Percentiles rank a stretch among this genome's conserved stretches.
These are phyloP conservation scores for Bufo bufo DNA, from an alignment of 2,113 vertebrate species.

Conservation along the genomic window DNA sequence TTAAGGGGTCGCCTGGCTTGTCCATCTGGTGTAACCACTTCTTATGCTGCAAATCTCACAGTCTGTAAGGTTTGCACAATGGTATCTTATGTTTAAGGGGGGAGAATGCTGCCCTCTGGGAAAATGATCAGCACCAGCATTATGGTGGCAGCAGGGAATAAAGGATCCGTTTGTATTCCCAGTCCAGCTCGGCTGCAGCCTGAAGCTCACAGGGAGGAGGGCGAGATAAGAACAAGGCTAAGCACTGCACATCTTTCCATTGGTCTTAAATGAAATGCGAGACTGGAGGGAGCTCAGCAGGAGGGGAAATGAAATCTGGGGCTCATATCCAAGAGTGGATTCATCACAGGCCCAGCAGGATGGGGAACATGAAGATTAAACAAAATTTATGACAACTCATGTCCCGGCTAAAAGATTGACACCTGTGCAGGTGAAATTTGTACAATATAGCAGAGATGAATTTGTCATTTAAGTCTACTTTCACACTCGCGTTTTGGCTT, in stretches of 20 bases:
- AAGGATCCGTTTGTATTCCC: slow-evolving; percentile 65
- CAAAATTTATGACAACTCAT: slow-evolving; percentile 7
- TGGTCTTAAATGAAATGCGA: slow-evolving; percentile 50
- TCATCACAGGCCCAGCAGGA: background rate
- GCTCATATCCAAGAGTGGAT: background rate
- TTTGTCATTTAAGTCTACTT: background rate
- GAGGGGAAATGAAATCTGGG: slow-evolving; percentile 56
- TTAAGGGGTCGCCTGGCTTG: background rate
- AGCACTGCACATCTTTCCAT: slow-evolving; percentile 56
- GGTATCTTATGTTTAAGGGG: slow-evolving; percentile 63
- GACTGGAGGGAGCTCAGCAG: background rate
- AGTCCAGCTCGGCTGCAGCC: slow-evolving; percentile 48
- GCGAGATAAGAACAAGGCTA: slow-evolving; percentile 53
- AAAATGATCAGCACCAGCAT: slow-evolving; percentile 67
- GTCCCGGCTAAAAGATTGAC: slow-evolving; percentile 4
- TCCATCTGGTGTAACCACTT: background rate
- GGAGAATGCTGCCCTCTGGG: slow-evolving; percentile 61
- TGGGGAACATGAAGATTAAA: slow-evolving; percentile 2
- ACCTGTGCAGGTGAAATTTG: slow-evolving; percentile 14
- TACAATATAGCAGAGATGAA: background rate
- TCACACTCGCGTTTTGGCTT: too few relatives aligned
- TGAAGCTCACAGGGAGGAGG: slow-evolving; percentile 59
- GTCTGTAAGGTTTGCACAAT: slow-evolving; percentile 66
- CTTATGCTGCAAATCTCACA: slow-evolving; percentile 56
- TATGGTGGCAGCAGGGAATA: slow-evolving; percentile 61